A percentile compares a stretch with the other conserved stretches of the same genome.
Conservation (phyloP, 2,113 vertebrate genomes). For the Microcebus tavaratra region DNA sequence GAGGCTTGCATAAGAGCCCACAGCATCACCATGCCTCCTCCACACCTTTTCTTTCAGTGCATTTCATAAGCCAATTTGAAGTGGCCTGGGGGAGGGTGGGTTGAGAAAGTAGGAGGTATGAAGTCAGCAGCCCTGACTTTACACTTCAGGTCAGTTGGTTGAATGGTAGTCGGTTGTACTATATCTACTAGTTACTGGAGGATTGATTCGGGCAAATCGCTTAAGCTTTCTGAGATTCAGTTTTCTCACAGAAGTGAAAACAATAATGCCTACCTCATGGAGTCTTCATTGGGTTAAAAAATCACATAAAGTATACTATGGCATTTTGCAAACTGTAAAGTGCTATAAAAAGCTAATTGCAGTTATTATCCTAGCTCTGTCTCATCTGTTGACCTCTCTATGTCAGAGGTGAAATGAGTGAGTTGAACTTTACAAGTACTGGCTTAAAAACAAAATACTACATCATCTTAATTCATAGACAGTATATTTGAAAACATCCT, state of each 20-base stretch:
- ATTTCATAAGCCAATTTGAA: background rate
- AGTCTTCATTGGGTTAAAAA: background rate
- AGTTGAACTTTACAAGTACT: background rate
- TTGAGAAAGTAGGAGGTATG: background rate
- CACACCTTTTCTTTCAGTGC: background rate
- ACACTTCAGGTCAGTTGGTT: background rate
- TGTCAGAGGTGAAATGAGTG: background rate
- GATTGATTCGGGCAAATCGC: background rate
- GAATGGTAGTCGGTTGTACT: background rate
- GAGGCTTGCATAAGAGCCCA: background rate
- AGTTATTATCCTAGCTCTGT: background rate
- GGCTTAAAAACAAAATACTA: background rate
- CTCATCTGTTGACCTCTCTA: background rate
- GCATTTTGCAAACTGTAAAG: background rate
- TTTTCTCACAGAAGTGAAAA: slow-evolving; percentile 22
- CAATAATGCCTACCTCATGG: background rate
- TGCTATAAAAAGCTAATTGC: background rate
- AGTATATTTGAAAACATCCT: background rate
- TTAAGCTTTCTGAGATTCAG: background rate
- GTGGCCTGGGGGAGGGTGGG: background rate
- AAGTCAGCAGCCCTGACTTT: background rate
- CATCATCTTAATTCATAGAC: background rate
- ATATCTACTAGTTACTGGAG: too few species aligned
- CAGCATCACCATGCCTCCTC: fast-evolving
- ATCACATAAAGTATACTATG: background rate